Evolutionary conservation across 2,113 vertebrate species (phyloP).

Genomic region (Caloenas nicobarica): DNA sequence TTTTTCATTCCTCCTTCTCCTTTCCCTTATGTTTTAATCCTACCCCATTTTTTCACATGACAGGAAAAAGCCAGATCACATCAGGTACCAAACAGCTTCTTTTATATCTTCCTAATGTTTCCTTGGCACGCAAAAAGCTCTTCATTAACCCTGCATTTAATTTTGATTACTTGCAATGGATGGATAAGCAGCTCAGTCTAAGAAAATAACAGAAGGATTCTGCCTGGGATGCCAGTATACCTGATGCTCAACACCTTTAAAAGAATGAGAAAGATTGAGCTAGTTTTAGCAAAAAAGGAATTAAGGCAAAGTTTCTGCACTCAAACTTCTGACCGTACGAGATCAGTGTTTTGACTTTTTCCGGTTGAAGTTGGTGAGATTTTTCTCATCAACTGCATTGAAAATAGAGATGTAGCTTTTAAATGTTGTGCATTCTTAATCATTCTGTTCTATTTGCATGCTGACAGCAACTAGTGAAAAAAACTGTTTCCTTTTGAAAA

Average conservation of each 20-base stretch:
- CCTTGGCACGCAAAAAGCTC: conserved; percentile 76
- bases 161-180: conserved; percentile 81
- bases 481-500: background rate
- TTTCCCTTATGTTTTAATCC: conserved; percentile 83
- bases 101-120: conserved; percentile 71
- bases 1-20: conserved; percentile 75
- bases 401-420: background rate
- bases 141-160: conserved; percentile 75
- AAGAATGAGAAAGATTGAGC: background rate
- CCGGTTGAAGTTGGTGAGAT: background rate
- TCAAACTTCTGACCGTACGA: background rate
- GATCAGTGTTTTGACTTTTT: background rate
- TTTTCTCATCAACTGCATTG: background rate
- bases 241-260: background rate
- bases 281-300: background rate
- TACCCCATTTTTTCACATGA: conserved; percentile 85
- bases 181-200: conserved; percentile 61
- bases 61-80: conserved; percentile 87
- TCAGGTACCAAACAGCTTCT: conserved; percentile 83
- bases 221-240: conserved; percentile 30
- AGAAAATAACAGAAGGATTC: conserved; percentile 67
- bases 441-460: background rate
- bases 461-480: background rate
- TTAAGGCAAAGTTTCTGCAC: background rate
- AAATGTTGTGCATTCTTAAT: conserved; percentile 45